Conservation (phyloP, 2,113 vertebrate genomes). For the Odocoileus hemionus region DNA sequence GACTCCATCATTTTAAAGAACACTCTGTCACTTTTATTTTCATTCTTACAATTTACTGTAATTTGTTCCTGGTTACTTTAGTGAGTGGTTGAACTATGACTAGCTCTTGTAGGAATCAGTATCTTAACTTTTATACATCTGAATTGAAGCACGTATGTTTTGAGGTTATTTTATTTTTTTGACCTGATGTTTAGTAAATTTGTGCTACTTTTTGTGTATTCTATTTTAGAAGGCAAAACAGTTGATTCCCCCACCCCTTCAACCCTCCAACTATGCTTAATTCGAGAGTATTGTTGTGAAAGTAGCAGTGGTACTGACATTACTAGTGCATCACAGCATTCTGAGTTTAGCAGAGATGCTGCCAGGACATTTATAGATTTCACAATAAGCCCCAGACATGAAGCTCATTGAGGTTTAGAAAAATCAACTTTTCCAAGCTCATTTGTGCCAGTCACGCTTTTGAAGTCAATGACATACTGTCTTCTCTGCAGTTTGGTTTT, state of each 20-base stretch:
- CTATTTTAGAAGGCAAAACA: background rate
- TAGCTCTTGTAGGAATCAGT: background rate
- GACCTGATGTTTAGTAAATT: background rate
- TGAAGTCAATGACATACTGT: background rate
- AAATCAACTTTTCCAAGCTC: background rate
- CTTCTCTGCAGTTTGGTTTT: background rate
- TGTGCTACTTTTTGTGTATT: background rate
- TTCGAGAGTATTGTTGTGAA: background rate
- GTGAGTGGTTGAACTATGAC: background rate
- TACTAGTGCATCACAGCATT: background rate
- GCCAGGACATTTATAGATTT: background rate
- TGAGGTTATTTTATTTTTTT: background rate
- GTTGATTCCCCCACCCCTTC: background rate
- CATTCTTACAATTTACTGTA: background rate
- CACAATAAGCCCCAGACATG: background rate
- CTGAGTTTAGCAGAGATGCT: background rate
- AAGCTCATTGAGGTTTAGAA: background rate
- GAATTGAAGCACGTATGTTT: background rate
- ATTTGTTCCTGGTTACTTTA: background rate
- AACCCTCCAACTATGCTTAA: background rate
- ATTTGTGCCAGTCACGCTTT: background rate
- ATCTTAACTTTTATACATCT: background rate
- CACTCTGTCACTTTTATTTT: background rate
- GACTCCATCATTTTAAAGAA: background rate
- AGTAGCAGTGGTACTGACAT: background rate